Base-by-base conservation (phyloP, 2,888 invertebrate genomes). In the Acrocyrtus sp. region DNA sequence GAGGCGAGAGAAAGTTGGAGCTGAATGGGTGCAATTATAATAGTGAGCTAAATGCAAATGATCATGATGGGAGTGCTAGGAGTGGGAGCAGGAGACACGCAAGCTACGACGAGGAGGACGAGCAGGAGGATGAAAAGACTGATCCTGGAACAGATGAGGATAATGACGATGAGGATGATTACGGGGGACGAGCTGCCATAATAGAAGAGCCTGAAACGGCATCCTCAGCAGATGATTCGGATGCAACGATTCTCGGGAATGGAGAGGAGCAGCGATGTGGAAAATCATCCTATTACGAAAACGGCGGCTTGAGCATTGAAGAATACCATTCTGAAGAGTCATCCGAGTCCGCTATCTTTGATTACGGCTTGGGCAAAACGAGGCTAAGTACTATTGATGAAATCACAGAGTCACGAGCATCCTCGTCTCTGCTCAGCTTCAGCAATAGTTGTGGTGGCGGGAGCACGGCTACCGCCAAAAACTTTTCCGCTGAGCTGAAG, bases 111-210 rank as follows among this genome's bases (percentile, higher is more conserved):
- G 57, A 43, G 19, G 83, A 83, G 3, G 83, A 84, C 82, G 79
- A 81, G n/a, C 79, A 82, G 27, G 82, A 82, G 48, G 78, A 77
- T 26, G 80, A 81, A 24, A 80, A 78, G 74, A 76, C 78, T 67
- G 73, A 72, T 65, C 70, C 66, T 62, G 75, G 60, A 65, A 50
- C 72, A 60, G 70, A 72, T 63, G 72, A 77, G 29, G 76, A 78
- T 54, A 70, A 69, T 41, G 74, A 75, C 48, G 83, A 81, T 65
- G 83, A 83, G 26, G 83, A 83, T 39, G 72, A 72, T 60, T 72
- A 72, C 54, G 81, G 81, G 22, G 21, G 62, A 48, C 61, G 53
- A 10, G 56, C 26, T 21, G 79, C 77, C 6, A 57, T 81, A 34
- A 76, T 81, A 27, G 81, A 81, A 63, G 81, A 81, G 63, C 81